phyloP scores from a whole-genome alignment of 2,888 invertebrate genomes.

The Coelogynopora nodosa region DNA sequence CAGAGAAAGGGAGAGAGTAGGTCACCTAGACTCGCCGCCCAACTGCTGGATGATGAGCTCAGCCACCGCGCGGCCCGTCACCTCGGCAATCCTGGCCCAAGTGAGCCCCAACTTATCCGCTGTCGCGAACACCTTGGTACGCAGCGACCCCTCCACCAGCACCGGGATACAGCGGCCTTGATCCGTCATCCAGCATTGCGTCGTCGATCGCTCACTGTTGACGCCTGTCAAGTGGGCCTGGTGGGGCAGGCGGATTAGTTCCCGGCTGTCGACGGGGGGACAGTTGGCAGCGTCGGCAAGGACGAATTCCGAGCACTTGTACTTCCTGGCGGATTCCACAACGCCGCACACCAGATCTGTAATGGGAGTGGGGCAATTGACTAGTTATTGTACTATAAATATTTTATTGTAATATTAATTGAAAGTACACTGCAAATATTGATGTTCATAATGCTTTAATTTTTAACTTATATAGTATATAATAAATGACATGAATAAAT shows the following conservation, averaged over 20 bases:
- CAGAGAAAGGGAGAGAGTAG: too few relatives aligned
- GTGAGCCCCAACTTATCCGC: constrained; percentile 71
- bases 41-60: constrained; percentile 78
- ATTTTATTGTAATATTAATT: too few relatives aligned
- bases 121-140: constrained; percentile 69
- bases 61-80: constrained; percentile 77
- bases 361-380: not conserved
- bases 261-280: not conserved
- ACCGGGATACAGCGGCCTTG: not conserved
- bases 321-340: not conserved
- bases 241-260: not conserved
- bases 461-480: too few relatives aligned
- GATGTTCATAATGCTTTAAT: too few relatives aligned
- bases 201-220: not conserved
- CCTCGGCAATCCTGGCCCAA: constrained; percentile 70
- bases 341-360: not conserved
- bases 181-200: not conserved
- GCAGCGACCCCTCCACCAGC: constrained; percentile 62
- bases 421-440: too few relatives aligned
- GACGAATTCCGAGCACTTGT: not conserved
- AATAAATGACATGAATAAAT: too few relatives aligned
- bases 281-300: not conserved
- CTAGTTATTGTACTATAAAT: too few relatives aligned
- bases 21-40: constrained; percentile 67
- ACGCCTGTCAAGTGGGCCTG: not conserved